These are phyloP conservation scores for Hyposoter didymator DNA, from an alignment of 2,888 invertebrate genomes.

Conservation along the genomic window DNA sequence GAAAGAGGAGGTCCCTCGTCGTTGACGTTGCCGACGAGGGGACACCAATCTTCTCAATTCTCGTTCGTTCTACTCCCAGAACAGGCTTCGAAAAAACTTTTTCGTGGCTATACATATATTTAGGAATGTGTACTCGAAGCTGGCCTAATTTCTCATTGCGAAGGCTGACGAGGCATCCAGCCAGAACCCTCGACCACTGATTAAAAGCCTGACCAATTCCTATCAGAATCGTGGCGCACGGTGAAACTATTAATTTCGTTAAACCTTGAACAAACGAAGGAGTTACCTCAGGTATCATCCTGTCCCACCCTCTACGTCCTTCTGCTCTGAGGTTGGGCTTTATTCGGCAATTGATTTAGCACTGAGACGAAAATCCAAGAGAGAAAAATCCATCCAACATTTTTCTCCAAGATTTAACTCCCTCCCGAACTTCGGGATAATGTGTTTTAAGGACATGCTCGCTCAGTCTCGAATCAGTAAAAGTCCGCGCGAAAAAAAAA, in stretches of 20 bases:
- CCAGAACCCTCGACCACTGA: constrained; percentile 53
- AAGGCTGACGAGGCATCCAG: constrained; percentile 62
- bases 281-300: constrained; percentile 49
- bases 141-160: constrained; percentile 66
- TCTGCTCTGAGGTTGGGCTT: neutral
- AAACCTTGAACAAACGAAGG: constrained; percentile 59
- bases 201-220: constrained; percentile 63
- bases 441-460: neutral
- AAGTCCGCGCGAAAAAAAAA: no score
- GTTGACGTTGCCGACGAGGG: constrained; percentile 54
- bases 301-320: neutral
- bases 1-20: constrained; percentile 64
- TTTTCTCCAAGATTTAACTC: neutral
- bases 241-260: constrained; percentile 68
- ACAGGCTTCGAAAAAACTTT: constrained; percentile 69
- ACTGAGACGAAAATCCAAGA: neutral
- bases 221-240: constrained; percentile 47
- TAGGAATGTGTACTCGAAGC: constrained; percentile 70
- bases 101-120: constrained; percentile 64
- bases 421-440: neutral
- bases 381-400: neutral
- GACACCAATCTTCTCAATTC: constrained; percentile 31
- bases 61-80: neutral
- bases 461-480: no score
- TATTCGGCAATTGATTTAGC: neutral